These are phyloP conservation scores for Agrypnus murinus DNA, from an alignment of 2,888 invertebrate species.

Conservation along the genomic window DNA sequence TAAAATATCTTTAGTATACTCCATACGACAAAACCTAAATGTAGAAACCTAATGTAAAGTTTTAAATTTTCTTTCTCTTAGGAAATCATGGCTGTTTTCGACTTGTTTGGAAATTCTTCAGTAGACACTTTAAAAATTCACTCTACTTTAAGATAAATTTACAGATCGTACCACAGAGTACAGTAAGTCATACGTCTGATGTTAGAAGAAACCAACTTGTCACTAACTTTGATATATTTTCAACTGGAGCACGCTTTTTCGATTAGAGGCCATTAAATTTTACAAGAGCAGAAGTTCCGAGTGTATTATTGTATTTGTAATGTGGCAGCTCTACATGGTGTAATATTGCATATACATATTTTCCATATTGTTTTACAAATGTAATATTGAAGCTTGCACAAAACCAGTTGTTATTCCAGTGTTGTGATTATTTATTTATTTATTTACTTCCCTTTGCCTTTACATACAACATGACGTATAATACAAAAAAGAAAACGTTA, in stretches of 20 bases:
- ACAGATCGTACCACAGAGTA: slow-evolving; percentile 14
- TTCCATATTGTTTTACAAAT: too few relatives aligned
- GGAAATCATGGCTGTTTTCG: background rate
- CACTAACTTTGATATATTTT: slow-evolving; percentile 37
- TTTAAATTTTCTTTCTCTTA: background rate
- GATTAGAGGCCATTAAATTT: slow-evolving; percentile 22
- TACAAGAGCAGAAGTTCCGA: background rate
- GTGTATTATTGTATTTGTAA: background rate
- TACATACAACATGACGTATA: too few relatives aligned
- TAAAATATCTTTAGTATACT: too few relatives aligned
- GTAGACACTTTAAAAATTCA: slow-evolving; percentile 13
- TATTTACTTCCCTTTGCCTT: too few relatives aligned
- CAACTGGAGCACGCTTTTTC: slow-evolving; percentile 26
- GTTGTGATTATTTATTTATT: too few relatives aligned
- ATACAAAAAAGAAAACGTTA: too few relatives aligned
- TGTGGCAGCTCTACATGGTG: background rate
- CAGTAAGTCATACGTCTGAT: slow-evolving; percentile 33
- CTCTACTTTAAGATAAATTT: slow-evolving; percentile 8
- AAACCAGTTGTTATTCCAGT: too few relatives aligned
- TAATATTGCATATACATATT: background rate
- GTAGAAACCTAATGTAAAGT: too few relatives aligned
- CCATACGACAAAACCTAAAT: too few relatives aligned
- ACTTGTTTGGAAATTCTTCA: background rate
- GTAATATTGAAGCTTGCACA: too few relatives aligned
- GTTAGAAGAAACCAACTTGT: slow-evolving; percentile 35